Base-by-base conservation (phyloP, 1,140 invertebrate species). In the Megalonaias nervosa region DNA sequence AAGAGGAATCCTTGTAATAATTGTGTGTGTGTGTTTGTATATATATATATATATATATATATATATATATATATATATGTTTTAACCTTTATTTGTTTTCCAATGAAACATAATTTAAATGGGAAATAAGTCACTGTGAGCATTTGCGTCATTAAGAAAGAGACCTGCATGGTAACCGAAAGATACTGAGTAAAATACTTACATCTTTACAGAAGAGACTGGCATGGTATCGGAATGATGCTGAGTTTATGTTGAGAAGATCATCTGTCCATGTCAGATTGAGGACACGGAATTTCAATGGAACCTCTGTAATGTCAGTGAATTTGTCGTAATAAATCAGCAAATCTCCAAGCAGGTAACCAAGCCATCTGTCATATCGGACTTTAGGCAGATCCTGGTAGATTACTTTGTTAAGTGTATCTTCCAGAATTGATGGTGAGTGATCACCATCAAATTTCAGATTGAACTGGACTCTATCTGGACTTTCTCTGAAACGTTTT, bases 161-260 rank as follows among this genome's bases (percentile, higher is more conserved):
- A 3, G 26, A 31, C 26, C 26, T 31, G 26, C 26, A 48, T n/a
- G 19, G n/a, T 31, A 67, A 11, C 19, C n/a, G 12, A n/a, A 67
- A 21, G 65, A 19, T 17, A 3, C 21, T 21, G 1, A n/a, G 13
- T 67, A 23, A 1, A 62, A 56, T 58, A 71, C 69, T 69, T 73
- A 78, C 76, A 69, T 78, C 76, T 67, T 9, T 57, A 67, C 76
- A 78, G 60, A 78, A 78, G n/a, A 71, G 55, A 61, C 74, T 66
- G 19, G 76, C 76, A 58, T 78, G 76, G n/a, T 73, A 66, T 56
- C 71, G 12, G 38, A 58, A 78, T 67, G 66, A 57, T 13, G 69
- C 66, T n/a, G 76, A 78, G 2, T 57, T 68, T 21, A 60, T 31
- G 38, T 23, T 58, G 15, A 66, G 15, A 21, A 78, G 70, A 19